Conservation (phyloP, 1,140 invertebrate species). For the Drosophila takahashii region DNA sequence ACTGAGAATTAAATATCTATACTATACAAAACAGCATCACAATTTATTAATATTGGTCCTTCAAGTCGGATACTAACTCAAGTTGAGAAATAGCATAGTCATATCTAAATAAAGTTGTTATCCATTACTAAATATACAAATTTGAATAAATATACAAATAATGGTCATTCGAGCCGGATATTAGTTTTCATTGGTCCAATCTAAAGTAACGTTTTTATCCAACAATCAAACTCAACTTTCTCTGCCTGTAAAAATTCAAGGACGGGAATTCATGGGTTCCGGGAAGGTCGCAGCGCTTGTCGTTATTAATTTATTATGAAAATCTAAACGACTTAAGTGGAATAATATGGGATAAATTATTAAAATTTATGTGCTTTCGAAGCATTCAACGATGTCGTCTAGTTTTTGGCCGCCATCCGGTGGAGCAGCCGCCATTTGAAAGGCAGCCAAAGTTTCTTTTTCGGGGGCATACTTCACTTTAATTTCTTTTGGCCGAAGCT, state of each 20-base stretch:
- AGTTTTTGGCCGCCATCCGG: constrained; percentile 38
- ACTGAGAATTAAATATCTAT: not conserved
- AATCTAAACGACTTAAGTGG: constrained; percentile 83
- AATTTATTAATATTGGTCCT: no score
- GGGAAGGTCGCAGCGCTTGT: constrained; percentile 63
- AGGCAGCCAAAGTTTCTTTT: constrained; percentile 69
- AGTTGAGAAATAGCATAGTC: no score
- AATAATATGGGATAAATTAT: constrained; percentile 83
- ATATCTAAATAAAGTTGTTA: not conserved
- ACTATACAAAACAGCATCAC: not conserved
- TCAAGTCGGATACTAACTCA: no score
- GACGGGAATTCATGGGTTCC: not conserved
- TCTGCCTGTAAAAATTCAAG: constrained; percentile 3
- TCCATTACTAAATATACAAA: no score
- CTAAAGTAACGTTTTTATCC: no score
- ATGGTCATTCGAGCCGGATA: no score
- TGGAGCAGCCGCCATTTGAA: constrained; percentile 53
- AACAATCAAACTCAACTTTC: constrained; percentile 12
- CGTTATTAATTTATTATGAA: constrained; percentile 83
- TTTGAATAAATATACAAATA: no score
- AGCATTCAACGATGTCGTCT: constrained; percentile 43
- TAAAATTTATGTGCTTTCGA: constrained; percentile 82
- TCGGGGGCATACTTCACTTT: constrained; percentile 65
- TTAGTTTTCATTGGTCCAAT: no score
- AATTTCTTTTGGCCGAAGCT: constrained; percentile 64